phyloP scores from a whole-genome alignment of 2,113 vertebrate species.

The Gavialis gangeticus region DNA sequence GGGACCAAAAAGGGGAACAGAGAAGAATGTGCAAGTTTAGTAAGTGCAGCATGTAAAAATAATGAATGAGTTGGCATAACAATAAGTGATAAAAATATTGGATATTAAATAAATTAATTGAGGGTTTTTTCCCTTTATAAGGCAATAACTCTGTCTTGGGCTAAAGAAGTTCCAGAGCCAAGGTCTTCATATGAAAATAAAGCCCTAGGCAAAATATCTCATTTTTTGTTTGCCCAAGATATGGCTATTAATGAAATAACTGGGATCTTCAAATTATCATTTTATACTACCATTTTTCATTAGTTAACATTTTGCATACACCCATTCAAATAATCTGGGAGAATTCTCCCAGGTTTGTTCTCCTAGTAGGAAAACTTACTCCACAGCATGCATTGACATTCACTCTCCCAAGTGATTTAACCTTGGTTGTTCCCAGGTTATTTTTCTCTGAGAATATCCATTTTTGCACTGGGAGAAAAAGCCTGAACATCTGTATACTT shows the following conservation, averaged over 20 bases:
- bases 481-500: no score
- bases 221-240: neutral
- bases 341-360: no score
- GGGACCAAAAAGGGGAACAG: neutral
- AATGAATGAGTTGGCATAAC: neutral
- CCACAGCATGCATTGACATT: no score
- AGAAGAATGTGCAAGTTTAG: neutral
- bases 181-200: neutral
- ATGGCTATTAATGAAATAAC: neutral
- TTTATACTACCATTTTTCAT: neutral
- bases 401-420: no score
- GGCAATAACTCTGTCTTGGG: neutral
- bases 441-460: no score
- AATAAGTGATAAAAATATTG: neutral
- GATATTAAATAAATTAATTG: neutral
- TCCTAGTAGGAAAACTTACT: no score
- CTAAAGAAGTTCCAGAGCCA: neutral
- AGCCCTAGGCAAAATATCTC: neutral
- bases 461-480: no score
- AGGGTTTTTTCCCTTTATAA: neutral
- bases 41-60: neutral
- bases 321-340: no score
- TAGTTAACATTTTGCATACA: neutral
- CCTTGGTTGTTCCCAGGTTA: no score
- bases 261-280: neutral